Base-by-base conservation (phyloP, 2,797 vertebrate genomes). In the Euthynnus affinis region DNA sequence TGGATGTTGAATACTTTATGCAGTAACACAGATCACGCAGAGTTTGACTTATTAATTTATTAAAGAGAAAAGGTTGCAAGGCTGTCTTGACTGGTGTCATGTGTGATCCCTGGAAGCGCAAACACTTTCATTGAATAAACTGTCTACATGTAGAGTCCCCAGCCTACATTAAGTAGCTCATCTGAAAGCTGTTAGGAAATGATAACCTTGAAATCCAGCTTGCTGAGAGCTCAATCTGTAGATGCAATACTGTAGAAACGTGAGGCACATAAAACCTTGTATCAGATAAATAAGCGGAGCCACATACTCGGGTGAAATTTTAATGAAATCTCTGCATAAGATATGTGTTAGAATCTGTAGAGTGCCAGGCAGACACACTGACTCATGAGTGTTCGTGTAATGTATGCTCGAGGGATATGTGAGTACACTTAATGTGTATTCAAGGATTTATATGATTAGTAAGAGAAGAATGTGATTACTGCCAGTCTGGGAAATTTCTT, bases 181-280 rank as follows among this genome's bases (percentile, higher is more conserved):
- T 88, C 67, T 87, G 73, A 81, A 89, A 83, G 87, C 87, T 83
- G 86, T 84, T 89, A 77, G 77, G 83, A 83, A 91, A 82, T 49
- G 88, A 91, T 92, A 90, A 93, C 90, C 85, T 92, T 94, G 87
- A 87, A 84, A 83, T 88, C 68, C 84, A 73, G 77, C 72, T 80
- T 32, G n/a, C 78, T 70, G 61, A 80, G 82, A 78, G 76, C 72
- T 85, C 79, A 75, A 70, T 86, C 78, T 85, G 59, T 59, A 61
- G 69, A 71, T 60, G 68, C 73, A 70, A 34, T 48, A 61, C 58
- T 53, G 75, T 74, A 74, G 83, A 83, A 88, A 88, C 55, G 74
- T 83, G 81, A 80, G 64, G 58, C 79, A 83, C 84, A 91, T 88
- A 84, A 85, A 84, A 82, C 53, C 49, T 14, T 0, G 5, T 68